Evolutionary conservation across 1,140 invertebrate genomes (phyloP).

Genomic region (Thaumetopoea pityocampa): DNA sequence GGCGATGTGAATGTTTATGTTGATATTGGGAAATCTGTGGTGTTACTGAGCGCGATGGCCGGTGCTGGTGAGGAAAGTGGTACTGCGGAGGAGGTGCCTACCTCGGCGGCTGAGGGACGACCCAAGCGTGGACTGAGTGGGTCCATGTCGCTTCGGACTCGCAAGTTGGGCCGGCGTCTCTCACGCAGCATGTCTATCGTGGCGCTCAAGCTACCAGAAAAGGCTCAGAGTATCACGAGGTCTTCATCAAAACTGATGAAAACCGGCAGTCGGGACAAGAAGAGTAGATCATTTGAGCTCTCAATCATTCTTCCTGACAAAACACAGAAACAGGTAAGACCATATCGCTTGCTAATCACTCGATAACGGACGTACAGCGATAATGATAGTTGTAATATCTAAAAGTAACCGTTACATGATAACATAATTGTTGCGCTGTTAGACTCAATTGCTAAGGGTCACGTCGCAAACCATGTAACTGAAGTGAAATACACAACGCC

Average conservation of each 20-base stretch:
- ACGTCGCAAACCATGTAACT: too few relatives aligned
- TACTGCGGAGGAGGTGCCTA: conserved; percentile 36
- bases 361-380: conserved; percentile 5
- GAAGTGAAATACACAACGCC: too few relatives aligned
- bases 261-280: conserved; percentile 53
- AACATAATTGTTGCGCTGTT: too few relatives aligned
- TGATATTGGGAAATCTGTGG: conserved; percentile 29
- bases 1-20: conserved; percentile 61
- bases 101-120: conserved; percentile 29
- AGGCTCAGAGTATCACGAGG: conserved; percentile 63
- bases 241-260: conserved; percentile 54
- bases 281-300: conserved; percentile 67
- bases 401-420: too few relatives aligned
- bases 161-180: conserved; percentile 71
- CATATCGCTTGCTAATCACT: conserved; percentile 4
- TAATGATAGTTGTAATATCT: background rate
- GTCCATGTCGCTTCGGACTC: conserved; percentile 68
- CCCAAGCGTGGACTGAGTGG: conserved; percentile 58
- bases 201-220: conserved; percentile 72
- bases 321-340: conserved; percentile 75
- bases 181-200: conserved; percentile 77
- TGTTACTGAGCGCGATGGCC: conserved; percentile 53
- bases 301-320: conserved; percentile 77
- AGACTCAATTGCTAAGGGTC: too few relatives aligned
- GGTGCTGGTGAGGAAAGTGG: conserved; percentile 55